Percentiles rank a stretch among this genome's conserved stretches.
These are phyloP conservation scores for Trogon melanurus DNA, from an alignment of 2,113 vertebrate genomes.

Conservation along the genomic window DNA sequence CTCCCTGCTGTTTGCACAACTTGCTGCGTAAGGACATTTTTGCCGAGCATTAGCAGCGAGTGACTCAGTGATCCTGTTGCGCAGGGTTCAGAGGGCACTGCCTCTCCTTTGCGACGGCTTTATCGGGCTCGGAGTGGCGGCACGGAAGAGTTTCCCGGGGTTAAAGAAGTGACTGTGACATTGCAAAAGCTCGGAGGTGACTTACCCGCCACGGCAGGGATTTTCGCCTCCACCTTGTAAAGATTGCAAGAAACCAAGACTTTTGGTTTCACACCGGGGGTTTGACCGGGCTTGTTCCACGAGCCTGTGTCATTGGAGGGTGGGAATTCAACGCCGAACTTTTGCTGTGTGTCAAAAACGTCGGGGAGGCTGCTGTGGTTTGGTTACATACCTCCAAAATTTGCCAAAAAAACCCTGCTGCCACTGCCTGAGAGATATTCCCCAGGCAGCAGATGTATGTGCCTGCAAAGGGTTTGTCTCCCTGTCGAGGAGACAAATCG, in stretches of 20 bases:
- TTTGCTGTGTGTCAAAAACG: too few relatives aligned
- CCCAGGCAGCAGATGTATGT: background rate
- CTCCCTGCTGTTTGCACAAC: background rate
- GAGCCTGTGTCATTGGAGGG: background rate
- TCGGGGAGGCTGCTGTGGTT: background rate
- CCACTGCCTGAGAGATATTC: accelerated
- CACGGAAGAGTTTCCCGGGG: background rate
- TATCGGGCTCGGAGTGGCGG: background rate
- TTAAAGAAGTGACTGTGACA: background rate
- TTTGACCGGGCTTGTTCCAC: background rate
- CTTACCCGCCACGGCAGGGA: background rate
- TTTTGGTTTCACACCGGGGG: accelerated
- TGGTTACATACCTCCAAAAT: accelerated
- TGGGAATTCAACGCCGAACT: background rate
- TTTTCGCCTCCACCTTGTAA: background rate
- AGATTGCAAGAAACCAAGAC: background rate
- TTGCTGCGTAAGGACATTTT: constrained; percentile 9
- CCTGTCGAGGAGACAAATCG: background rate
- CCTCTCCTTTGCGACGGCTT: background rate
- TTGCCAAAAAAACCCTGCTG: background rate
- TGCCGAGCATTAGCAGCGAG: background rate
- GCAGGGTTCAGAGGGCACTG: constrained; percentile 17
- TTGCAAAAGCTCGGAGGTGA: constrained; percentile 22
- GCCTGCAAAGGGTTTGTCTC: background rate
- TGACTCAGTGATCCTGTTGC: constrained; percentile 40